Base-by-base conservation (phyloP, 2,797 vertebrate species). In the Eremophila alpestris region DNA sequence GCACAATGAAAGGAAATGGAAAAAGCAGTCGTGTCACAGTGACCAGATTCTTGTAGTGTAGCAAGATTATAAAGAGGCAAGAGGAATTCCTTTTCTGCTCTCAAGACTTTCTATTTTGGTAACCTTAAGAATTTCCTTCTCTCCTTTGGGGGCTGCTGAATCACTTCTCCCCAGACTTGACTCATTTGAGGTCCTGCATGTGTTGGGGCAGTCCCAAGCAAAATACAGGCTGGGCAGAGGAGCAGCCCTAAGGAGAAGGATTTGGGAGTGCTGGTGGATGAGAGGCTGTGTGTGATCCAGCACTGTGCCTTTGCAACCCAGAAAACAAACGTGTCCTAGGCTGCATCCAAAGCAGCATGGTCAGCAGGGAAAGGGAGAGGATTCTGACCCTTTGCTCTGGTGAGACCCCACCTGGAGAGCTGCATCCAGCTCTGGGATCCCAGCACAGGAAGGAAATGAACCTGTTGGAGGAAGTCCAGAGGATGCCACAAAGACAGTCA, bases 281-380 rank as follows among this genome's bases (percentile, higher is more conserved):
- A 69, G 27, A 56, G 36, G 43, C 23, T 89, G 38, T 27, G 1
- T 32, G 10, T 45, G 64, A 83, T 41, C 11, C 29, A 51, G 29
- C 29, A 51, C 8, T 40, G n/a, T 58, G n/a, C 20, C 14, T 68
- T 64, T 18, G 21, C 45, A 77, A 16, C 38, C n/a, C 45, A 52
- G 24, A 46, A 46, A 70, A 32, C 24, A 58, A 14, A 4, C 0
- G 0, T 56, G 20, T 56, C 29, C 38, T 58, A 45, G 17, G n/a
- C 63, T 76, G n/a, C 58, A 46, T 52, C 71, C 12, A 52, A 77
- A 89, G n/a, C n/a, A 63, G 56, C 0, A 0, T 34, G 29, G 9
- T 12, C 38, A 64, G n/a, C 26, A 41, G 26, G n/a, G 15, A 8
- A 6, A 32, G 36, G 19, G 26, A 62, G 10, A 49, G 23, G 17